A percentile compares a stretch with the other conserved stretches of the same genome.
Conservation (phyloP, 2,113 vertebrate genomes). For the Pontoporia blainvillei region DNA sequence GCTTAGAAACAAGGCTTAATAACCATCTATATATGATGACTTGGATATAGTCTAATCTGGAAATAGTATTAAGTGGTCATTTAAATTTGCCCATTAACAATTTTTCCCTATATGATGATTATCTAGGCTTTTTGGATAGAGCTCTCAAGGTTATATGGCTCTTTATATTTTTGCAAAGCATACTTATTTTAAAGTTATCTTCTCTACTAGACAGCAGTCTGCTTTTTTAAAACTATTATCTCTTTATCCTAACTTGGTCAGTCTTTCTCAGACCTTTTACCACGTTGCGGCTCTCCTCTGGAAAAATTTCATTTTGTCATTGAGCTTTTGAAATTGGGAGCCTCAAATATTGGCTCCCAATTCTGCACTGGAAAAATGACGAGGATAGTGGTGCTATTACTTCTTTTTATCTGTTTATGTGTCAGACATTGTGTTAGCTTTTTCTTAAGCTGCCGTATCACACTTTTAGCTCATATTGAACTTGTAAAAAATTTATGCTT, state of each 20-base stretch:
- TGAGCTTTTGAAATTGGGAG: not conserved
- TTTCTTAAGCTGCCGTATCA: not conserved
- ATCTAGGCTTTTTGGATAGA: not conserved
- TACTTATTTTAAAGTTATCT: not conserved
- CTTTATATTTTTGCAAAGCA: not conserved
- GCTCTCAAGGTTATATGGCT: not conserved
- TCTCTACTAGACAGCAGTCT: not conserved
- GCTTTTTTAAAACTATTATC: not conserved
- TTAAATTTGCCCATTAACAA: not conserved
- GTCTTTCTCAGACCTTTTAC: not conserved
- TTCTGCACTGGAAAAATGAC: not conserved
- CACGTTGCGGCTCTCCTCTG: not conserved
- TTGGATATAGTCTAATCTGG: not conserved
- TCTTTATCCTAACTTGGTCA: not conserved
- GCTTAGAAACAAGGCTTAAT: not conserved
- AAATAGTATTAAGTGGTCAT: not conserved
- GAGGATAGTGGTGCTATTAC: not conserved
- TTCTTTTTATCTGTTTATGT: not conserved
- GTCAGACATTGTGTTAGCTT: not conserved
- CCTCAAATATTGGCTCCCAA: not conserved
- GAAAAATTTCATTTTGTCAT: not conserved
- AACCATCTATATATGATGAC: not conserved
- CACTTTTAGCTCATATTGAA: not conserved
- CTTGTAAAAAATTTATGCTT: not conserved
- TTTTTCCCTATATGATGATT: not conserved